Evolutionary conservation across 2,888 invertebrate species (phyloP).

Genomic region (Calliphora vomitoria): DNA sequence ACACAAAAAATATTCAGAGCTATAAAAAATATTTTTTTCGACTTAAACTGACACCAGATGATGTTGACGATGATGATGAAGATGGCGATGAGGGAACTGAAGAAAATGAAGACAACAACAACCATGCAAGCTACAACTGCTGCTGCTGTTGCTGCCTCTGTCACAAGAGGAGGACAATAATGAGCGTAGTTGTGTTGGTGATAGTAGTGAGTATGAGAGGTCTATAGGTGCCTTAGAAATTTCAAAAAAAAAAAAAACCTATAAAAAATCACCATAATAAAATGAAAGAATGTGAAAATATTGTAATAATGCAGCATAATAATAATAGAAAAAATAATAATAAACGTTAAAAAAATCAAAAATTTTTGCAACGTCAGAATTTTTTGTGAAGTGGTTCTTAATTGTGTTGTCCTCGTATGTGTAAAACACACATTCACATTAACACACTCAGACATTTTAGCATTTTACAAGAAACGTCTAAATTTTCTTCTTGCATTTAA

Average conservation of each 20-base stretch:
- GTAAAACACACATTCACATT: background rate
- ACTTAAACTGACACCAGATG: slow-evolving; percentile 72
- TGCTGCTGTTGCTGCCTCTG: background rate
- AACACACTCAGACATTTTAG: slow-evolving; percentile 40
- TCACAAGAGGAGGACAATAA: slow-evolving; percentile 24
- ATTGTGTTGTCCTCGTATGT: slow-evolving; percentile 76
- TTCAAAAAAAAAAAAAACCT: slow-evolving; percentile 52
- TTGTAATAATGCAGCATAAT: slow-evolving; percentile 66
- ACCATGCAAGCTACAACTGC: slow-evolving; percentile 9
- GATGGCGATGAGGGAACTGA: slow-evolving; percentile 26
- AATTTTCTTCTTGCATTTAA: slow-evolving; percentile 51
- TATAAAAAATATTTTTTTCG: slow-evolving; percentile 64
- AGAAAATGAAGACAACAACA: background rate
- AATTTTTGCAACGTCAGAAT: slow-evolving; percentile 83
- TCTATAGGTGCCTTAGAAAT: slow-evolving; percentile 71
- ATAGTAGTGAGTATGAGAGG: slow-evolving; percentile 30
- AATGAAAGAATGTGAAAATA: slow-evolving; percentile 69
- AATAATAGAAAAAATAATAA: slow-evolving; percentile 45
- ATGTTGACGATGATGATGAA: slow-evolving; percentile 32
- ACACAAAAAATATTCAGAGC: slow-evolving; percentile 80
- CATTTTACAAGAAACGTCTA: slow-evolving; percentile 45
- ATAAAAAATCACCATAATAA: slow-evolving; percentile 49
- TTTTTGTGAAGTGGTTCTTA: slow-evolving; percentile 79
- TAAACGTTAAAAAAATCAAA: slow-evolving; percentile 79
- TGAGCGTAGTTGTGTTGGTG: slow-evolving; percentile 12